These are phyloP conservation scores for Sphaeridia pumilis DNA, from an alignment of 2,888 invertebrate genomes.

Conservation along the genomic window DNA sequence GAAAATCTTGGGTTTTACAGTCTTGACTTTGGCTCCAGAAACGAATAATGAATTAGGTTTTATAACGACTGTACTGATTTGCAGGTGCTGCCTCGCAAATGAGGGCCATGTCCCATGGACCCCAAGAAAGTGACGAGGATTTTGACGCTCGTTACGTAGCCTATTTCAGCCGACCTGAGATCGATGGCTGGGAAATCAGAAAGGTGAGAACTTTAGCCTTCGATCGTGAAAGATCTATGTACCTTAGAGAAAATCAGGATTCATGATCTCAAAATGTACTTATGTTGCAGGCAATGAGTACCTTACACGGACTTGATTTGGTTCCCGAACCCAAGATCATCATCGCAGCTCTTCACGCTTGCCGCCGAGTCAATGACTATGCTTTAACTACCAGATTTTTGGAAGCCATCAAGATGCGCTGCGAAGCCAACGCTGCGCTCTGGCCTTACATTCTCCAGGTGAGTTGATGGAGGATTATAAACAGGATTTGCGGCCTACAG, in stretches of 20 bases:
- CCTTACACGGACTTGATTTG: slow-evolving; percentile 76
- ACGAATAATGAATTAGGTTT: background rate
- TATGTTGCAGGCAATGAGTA: slow-evolving; percentile 58
- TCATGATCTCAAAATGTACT: background rate
- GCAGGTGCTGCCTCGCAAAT: background rate
- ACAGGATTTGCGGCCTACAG: too few species aligned
- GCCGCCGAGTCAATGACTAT: slow-evolving; percentile 86
- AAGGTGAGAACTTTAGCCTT: slow-evolving; percentile 45
- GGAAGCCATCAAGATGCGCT: slow-evolving; percentile 83
- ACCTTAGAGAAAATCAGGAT: background rate
- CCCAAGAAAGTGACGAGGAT: slow-evolving; percentile 62
- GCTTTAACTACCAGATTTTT: slow-evolving; percentile 84
- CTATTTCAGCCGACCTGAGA: slow-evolving; percentile 72
- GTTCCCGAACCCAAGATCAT: slow-evolving; percentile 87
- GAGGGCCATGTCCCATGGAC: slow-evolving; percentile 11
- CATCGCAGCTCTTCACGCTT: slow-evolving; percentile 73
- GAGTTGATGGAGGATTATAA: too few species aligned
- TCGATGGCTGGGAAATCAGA: slow-evolving; percentile 90
- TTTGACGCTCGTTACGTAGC: slow-evolving; percentile 72
- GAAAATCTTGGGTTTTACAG: background rate
- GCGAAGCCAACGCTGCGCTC: slow-evolving; percentile 61
- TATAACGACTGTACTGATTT: background rate
- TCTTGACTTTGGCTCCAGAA: background rate
- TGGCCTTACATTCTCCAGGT: slow-evolving; percentile 68
- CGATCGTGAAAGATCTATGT: background rate